These are phyloP conservation scores for Calyptommatus sinebrachiatus DNA, from an alignment of 2,113 vertebrate species.

Conservation along the genomic window DNA sequence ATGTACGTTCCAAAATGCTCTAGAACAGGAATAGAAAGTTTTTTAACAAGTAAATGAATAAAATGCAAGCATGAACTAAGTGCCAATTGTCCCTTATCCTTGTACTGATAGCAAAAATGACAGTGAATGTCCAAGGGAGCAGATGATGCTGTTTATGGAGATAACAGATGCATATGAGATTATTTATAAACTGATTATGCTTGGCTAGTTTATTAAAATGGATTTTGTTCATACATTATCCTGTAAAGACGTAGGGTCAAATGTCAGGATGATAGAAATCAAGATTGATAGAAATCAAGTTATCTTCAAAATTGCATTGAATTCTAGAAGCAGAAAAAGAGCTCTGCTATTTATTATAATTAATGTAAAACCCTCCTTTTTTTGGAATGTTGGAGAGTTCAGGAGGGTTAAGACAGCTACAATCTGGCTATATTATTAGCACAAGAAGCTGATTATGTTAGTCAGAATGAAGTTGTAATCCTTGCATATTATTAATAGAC, in stretches of 20 bases:
- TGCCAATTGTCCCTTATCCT: background rate
- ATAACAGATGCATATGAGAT: background rate
- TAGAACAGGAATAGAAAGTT: no score
- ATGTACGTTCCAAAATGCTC: no score
- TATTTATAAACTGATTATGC: slow-evolving; percentile 4
- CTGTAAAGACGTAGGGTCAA: slow-evolving; percentile 13
- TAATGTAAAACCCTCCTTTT: background rate
- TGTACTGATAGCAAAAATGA: background rate
- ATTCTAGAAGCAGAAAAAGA: background rate
- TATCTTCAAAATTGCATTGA: background rate
- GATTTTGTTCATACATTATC: background rate
- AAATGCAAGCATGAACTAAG: background rate
- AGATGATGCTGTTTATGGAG: background rate
- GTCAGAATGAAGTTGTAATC: background rate
- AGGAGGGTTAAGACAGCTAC: background rate
- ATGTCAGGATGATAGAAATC: background rate
- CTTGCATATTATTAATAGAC: background rate
- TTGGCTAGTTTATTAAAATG: background rate
- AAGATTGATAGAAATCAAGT: background rate
- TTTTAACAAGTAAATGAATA: background rate
- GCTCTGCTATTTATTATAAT: background rate
- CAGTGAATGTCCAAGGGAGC: background rate
- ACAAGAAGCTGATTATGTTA: background rate
- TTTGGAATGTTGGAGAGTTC: background rate
- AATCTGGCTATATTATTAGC: slow-evolving; percentile 1